These are phyloP conservation scores for Vombatus ursinus DNA, from an alignment of 2,113 vertebrate genomes.

Conservation along the genomic window DNA sequence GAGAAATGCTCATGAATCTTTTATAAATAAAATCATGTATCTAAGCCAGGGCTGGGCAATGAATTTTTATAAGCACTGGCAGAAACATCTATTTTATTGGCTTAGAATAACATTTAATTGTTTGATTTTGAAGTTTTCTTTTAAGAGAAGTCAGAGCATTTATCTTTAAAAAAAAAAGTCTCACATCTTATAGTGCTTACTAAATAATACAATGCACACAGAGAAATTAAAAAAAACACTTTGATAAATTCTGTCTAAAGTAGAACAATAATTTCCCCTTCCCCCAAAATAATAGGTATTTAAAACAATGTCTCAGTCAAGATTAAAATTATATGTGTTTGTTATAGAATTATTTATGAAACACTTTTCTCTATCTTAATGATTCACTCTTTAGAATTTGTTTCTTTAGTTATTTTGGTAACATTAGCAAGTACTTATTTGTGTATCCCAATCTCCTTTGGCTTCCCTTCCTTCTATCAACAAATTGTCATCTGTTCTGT, in stretches of 20 bases:
- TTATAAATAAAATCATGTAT: neutral
- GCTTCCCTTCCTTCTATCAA: conserved; percentile 7
- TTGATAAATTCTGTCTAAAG: neutral
- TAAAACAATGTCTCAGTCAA: neutral
- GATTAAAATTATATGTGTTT: neutral
- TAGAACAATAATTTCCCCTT: neutral
- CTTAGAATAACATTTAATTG: neutral
- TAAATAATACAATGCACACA: neutral
- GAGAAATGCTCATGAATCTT: neutral
- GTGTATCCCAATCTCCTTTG: conserved; percentile 28
- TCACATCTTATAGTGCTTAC: neutral
- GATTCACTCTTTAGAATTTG: conserved; percentile 20
- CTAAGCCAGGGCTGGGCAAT: neutral
- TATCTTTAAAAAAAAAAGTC: neutral
- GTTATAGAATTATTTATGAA: conserved; percentile 40
- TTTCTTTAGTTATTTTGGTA: conserved; percentile 3
- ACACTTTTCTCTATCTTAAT: conserved; percentile 27
- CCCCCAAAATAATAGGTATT: neutral
- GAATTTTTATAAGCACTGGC: neutral
- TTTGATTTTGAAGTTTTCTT: neutral
- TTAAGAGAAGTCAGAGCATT: neutral
- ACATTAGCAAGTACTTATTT: conserved; percentile 34
- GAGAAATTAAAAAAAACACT: neutral
- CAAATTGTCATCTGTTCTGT: neutral
- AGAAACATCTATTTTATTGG: neutral